Percentiles rank a stretch among this genome's conserved stretches.
Conservation (phyloP, 1,140 invertebrate genomes). For the Heliothis virescens region DNA sequence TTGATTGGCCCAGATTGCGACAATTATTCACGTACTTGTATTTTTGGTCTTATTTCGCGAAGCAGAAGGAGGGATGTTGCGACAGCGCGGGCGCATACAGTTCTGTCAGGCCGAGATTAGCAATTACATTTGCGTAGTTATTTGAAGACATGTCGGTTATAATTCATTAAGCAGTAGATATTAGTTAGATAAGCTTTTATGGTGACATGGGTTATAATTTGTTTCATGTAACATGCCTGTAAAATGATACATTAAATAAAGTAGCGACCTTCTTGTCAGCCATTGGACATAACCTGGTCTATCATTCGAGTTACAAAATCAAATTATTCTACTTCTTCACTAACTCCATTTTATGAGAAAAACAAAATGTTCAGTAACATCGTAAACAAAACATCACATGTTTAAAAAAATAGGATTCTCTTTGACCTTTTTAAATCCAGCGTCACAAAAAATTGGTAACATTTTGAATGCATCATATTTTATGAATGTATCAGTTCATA, state of each 20-base stretch:
- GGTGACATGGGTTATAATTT: conserved; percentile 5
- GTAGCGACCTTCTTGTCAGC: no score
- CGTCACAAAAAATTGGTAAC: not conserved
- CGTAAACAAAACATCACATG: not conserved
- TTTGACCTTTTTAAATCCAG: not conserved
- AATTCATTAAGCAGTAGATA: conserved; percentile 19
- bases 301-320: no score
- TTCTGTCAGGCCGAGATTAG: conserved; percentile 26
- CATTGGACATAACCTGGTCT: no score
- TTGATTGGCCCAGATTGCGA: conserved; percentile 56
- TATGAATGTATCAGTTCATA: not conserved
- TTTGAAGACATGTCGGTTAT: conserved; percentile 9
- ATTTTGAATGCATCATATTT: not conserved
- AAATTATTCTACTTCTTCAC: not conserved
- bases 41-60: conserved; percentile 51
- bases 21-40: conserved; percentile 58
- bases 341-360: not conserved
- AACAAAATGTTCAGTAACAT: not conserved
- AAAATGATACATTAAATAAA: no score
- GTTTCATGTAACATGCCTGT: not conserved
- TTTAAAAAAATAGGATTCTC: not conserved
- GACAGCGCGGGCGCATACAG: not conserved
- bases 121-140: conserved; percentile 18
- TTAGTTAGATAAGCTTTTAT: conserved; percentile 13
- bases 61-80: conserved; percentile 26